Evolutionary conservation across 2,888 invertebrate species (phyloP).

Genomic region (Anoplius nigerrimus): DNA sequence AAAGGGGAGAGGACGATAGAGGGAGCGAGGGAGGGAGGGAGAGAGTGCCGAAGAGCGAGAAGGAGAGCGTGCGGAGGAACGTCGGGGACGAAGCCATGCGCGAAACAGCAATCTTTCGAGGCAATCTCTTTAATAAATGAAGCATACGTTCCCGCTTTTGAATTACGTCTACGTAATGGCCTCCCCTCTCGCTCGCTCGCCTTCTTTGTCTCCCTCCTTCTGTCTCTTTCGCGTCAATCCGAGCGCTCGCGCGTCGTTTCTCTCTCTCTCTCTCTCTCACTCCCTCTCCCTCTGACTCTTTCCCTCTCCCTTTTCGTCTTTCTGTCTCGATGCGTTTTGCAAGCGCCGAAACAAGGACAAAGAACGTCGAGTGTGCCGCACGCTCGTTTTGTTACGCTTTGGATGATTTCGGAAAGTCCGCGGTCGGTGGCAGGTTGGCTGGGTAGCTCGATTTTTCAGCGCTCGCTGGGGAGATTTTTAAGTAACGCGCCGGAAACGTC

Average conservation of each 20-base stretch:
- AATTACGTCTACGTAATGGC: constrained; percentile 66
- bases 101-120: constrained; percentile 72
- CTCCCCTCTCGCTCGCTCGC: constrained; percentile 44
- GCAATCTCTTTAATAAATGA: constrained; percentile 73
- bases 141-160: constrained; percentile 67
- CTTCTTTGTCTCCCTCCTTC: constrained; percentile 30
- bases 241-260: not conserved
- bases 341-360: constrained; percentile 25
- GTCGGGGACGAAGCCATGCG: constrained; percentile 65
- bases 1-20: not conserved
- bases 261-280: constrained; percentile 6
- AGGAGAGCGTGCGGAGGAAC: constrained; percentile 51
- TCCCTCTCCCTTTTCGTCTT: constrained; percentile 22
- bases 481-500: not conserved
- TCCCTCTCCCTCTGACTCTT: constrained; percentile 22
- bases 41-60: constrained; percentile 37
- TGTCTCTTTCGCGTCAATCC: constrained; percentile 16
- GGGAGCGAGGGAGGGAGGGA: constrained; percentile 12
- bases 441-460: not conserved
- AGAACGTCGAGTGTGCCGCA: constrained; percentile 31
- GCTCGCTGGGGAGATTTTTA: constrained; percentile 22
- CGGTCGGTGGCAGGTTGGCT: too few relatives aligned
- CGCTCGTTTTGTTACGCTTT: too few relatives aligned
- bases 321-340: constrained; percentile 25
- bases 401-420: too few relatives aligned